These are phyloP conservation scores for Electrona antarctica DNA, from an alignment of 2,113 vertebrate species.

Conservation along the genomic window DNA sequence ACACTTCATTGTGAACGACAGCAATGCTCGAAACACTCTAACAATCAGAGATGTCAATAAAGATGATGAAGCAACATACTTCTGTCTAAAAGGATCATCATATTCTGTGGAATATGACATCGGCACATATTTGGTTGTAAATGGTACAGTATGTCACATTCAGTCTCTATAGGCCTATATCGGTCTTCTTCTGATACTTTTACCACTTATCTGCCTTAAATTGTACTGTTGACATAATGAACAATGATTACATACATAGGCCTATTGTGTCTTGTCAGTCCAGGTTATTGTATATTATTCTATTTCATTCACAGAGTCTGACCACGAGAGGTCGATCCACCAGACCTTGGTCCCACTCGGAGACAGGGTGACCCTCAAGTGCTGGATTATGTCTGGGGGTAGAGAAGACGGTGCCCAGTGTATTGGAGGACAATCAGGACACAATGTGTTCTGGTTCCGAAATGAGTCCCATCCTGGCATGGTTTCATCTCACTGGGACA, in stretches of 20 bases:
- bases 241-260: no score
- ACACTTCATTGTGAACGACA: neutral
- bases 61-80: neutral
- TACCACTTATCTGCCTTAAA: no score
- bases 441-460: constrained; percentile 20
- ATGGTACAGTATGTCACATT: neutral
- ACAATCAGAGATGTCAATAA: neutral
- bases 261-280: no score
- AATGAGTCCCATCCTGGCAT: neutral
- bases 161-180: neutral
- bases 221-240: no score
- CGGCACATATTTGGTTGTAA: neutral
- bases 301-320: no score
- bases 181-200: no score
- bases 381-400: constrained; percentile 31
- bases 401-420: neutral
- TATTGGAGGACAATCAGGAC: neutral
- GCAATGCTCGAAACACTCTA: neutral
- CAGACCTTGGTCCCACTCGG: constrained; percentile 22
- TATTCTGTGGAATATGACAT: neutral
- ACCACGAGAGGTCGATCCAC: no score
- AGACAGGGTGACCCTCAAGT: constrained; percentile 33
- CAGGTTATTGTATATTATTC: no score
- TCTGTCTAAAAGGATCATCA: neutral
- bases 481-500: neutral